Percentiles rank a stretch among this genome's conserved stretches.
phyloP scores from a whole-genome alignment of 2,888 invertebrate genomes.

The Torymus tubicola region DNA sequence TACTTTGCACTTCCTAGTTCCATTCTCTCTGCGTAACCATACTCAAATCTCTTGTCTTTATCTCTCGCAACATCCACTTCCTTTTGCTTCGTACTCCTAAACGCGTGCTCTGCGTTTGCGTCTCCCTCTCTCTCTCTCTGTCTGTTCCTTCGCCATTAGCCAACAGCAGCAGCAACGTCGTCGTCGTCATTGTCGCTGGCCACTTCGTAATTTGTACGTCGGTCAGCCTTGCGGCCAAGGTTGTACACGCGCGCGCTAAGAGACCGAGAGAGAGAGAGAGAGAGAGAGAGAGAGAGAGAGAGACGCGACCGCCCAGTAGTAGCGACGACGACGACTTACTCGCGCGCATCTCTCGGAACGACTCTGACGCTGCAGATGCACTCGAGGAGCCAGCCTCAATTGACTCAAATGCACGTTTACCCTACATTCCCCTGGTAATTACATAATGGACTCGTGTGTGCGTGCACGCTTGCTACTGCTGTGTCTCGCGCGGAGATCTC shows the following conservation, averaged over 20 bases:
- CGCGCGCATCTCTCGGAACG: conserved; percentile 20
- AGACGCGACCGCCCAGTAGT: too few species aligned
- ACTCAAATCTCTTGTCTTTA: neutral
- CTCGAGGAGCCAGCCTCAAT: conserved; percentile 67
- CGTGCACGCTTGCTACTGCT: neutral
- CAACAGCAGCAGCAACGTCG: neutral
- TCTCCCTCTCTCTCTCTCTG: conserved; percentile 1
- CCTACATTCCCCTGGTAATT: conserved; percentile 72
- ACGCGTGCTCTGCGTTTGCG: neutral
- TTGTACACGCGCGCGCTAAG: conserved; percentile 50
- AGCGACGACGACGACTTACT: conserved; percentile 11
- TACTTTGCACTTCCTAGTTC: too few species aligned
- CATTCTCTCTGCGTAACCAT: neutral
- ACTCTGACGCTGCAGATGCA: conserved; percentile 51
- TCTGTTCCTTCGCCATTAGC: too few species aligned
- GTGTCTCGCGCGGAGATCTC: too few species aligned
- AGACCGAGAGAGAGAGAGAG: too few species aligned
- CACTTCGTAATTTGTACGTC: conserved; percentile 46
- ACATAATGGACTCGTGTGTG: conserved; percentile 67
- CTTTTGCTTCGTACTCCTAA: neutral
- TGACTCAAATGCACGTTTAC: conserved; percentile 75
- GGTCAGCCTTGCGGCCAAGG: conserved; percentile 69
- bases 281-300: too few species aligned
- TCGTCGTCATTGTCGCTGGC: neutral
- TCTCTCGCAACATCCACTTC: neutral